These are phyloP conservation scores for Mus caroli DNA, from an alignment of 2,797 vertebrate genomes.

Conservation along the genomic window DNA sequence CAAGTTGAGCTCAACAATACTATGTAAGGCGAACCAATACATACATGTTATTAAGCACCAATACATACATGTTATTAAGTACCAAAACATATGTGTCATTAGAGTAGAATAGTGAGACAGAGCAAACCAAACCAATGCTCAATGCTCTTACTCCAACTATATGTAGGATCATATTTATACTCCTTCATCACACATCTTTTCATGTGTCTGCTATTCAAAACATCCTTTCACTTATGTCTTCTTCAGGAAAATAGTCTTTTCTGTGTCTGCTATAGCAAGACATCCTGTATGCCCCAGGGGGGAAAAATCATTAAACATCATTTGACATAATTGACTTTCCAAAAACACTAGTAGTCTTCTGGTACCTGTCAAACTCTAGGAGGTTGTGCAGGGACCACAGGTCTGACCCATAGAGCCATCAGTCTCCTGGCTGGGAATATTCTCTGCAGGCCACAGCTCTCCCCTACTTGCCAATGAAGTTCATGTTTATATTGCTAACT, in stretches of 20 bases:
- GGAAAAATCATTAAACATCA: not conserved
- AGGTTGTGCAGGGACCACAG: fast-evolving
- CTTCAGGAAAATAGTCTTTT: too few relatives aligned
- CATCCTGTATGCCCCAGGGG: not conserved
- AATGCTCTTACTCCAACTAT: not conserved
- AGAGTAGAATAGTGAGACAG: not conserved
- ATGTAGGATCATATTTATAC: not conserved
- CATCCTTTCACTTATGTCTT: too few relatives aligned
- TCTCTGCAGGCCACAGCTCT: too few relatives aligned
- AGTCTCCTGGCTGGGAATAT: fast-evolving
- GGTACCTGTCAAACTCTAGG: not conserved
- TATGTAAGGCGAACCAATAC: not conserved
- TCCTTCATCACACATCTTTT: not conserved
- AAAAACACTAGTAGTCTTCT: not conserved
- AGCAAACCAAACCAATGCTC: not conserved
- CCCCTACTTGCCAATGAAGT: not conserved
- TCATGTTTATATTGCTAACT: fast-evolving
- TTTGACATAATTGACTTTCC: not conserved
- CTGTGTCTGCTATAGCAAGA: too few relatives aligned
- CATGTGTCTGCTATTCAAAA: not conserved
- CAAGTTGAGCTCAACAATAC: not conserved
- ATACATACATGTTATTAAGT: too few relatives aligned
- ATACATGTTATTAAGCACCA: too few relatives aligned
- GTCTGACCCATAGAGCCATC: fast-evolving
- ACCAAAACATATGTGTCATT: not conserved